These are phyloP conservation scores for Brachyalestes nurse DNA, from an alignment of 2,797 vertebrate genomes.

Conservation along the genomic window DNA sequence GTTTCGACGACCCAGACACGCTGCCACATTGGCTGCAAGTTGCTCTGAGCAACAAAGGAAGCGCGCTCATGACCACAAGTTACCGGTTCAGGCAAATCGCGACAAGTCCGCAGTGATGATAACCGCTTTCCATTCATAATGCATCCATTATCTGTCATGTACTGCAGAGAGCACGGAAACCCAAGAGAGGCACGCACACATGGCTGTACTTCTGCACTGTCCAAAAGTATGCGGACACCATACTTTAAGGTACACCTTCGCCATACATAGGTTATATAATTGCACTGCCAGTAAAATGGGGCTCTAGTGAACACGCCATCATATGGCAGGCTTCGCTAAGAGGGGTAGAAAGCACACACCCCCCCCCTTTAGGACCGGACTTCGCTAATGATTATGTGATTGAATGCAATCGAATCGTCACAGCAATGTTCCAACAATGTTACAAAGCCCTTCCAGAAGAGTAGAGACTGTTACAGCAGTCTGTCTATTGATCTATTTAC, in stretches of 20 bases:
- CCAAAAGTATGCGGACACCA: background rate
- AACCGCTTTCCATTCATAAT: slow-evolving; percentile 48
- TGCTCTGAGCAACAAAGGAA: slow-evolving; percentile 45
- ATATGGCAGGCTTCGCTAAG: background rate
- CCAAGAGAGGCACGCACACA: background rate
- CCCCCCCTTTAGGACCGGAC: too few species aligned
- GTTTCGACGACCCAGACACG: slow-evolving; percentile 38
- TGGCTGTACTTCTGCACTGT: background rate
- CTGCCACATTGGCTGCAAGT: slow-evolving; percentile 28
- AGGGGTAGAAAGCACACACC: background rate
- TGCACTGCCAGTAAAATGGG: background rate
- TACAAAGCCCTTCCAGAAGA: too few species aligned
- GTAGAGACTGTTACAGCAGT: too few species aligned
- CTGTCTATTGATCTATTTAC: too few species aligned
- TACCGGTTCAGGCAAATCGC: slow-evolving; percentile 49
- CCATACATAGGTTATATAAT: background rate
- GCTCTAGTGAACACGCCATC: background rate
- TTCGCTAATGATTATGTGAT: too few species aligned
- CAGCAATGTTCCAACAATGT: too few species aligned
- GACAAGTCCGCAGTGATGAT: slow-evolving; percentile 46
- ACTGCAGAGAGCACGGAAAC: slow-evolving; percentile 35
- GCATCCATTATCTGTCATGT: slow-evolving; percentile 44
- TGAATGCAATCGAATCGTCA: too few species aligned
- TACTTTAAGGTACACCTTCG: background rate
- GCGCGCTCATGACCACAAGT: slow-evolving; percentile 22